Evolutionary conservation across 2,888 invertebrate species (phyloP).

Genomic region (Caenorhabditis sulstoni): DNA sequence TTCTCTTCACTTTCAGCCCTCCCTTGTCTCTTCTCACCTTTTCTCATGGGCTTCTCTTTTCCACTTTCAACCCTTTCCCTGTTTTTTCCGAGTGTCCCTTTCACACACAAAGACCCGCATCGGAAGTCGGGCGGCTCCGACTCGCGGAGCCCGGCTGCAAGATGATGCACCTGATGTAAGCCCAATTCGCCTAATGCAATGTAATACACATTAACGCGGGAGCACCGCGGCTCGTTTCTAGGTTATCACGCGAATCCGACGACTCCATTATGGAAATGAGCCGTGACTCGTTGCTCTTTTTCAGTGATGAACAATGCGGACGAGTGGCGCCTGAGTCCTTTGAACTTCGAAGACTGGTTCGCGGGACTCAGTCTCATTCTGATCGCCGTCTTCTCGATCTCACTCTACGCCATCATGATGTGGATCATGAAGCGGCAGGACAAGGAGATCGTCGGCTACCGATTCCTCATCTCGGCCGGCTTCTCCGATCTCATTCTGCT

Average conservation of each 20-base stretch:
- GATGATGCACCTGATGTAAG: slow-evolving; percentile 50
- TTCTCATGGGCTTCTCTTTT: background rate
- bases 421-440: slow-evolving; percentile 75
- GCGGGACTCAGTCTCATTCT: slow-evolving; percentile 71
- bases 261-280: slow-evolving; percentile 33
- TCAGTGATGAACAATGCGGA: slow-evolving; percentile 63
- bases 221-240: background rate
- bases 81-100: slow-evolving; percentile 13
- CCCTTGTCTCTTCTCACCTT: slow-evolving; percentile 6
- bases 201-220: slow-evolving; percentile 28
- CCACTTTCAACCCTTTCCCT: slow-evolving; percentile 1
- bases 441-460: slow-evolving; percentile 78
- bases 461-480: slow-evolving; percentile 75
- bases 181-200: slow-evolving; percentile 46
- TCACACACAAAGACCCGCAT: slow-evolving; percentile 25
- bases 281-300: slow-evolving; percentile 4
- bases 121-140: slow-evolving; percentile 15
- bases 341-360: slow-evolving; percentile 70
- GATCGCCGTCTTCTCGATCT: slow-evolving; percentile 71
- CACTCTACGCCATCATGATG: slow-evolving; percentile 72
- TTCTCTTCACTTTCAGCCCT: too few relatives aligned
- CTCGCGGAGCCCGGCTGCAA: slow-evolving; percentile 12
- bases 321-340: slow-evolving; percentile 69
- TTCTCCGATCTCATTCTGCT: slow-evolving; percentile 74
- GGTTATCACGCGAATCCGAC: slow-evolving; percentile 17